Conservation (phyloP, 2,888 invertebrate genomes). For the Eupithecia insigniata region DNA sequence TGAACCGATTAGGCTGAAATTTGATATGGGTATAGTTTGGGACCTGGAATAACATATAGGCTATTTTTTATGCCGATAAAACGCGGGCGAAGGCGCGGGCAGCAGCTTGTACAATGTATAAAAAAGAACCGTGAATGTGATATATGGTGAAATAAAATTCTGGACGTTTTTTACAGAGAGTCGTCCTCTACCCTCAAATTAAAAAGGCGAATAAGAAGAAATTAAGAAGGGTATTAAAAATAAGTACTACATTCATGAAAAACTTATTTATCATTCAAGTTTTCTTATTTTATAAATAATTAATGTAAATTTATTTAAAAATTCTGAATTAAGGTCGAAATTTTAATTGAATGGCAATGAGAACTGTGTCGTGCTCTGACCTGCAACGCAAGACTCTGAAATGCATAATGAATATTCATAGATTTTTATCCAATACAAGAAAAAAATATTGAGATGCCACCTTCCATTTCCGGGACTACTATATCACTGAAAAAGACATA, state of each 20-base stretch:
- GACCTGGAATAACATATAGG: too few species aligned
- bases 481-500: neutral
- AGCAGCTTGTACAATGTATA: too few species aligned
- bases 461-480: neutral
- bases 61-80: too few species aligned
- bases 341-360: slow-evolving; percentile 33
- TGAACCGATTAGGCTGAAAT: too few species aligned
- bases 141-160: neutral
- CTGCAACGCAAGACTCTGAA: neutral
- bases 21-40: too few species aligned
- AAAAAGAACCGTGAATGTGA: too few species aligned
- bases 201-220: too few species aligned
- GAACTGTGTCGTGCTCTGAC: slow-evolving; percentile 25
- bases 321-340: slow-evolving; percentile 32
- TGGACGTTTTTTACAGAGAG: neutral
- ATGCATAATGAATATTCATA: neutral
- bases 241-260: neutral
- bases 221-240: neutral
- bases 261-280: neutral
- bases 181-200: neutral
- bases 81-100: too few species aligned
- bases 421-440: neutral
- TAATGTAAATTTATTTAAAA: neutral
- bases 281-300: neutral
- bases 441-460: neutral